phyloP scores from a whole-genome alignment of 2,888 invertebrate species.

The Thymelicus acteon region DNA sequence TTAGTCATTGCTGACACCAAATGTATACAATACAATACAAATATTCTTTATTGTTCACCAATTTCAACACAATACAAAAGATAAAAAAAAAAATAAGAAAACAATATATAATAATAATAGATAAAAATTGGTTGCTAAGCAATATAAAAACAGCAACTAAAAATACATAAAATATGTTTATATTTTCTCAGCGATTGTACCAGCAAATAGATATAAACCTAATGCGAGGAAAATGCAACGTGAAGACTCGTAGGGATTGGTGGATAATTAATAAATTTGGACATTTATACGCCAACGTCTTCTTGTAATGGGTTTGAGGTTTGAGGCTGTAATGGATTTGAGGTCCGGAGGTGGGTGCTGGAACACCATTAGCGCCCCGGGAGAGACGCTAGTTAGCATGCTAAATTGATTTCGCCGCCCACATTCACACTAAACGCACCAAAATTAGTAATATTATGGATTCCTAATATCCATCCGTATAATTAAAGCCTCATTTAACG shows the following conservation, averaged over 20 bases:
- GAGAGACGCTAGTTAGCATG: slow-evolving; percentile 62
- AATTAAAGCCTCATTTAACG: slow-evolving; percentile 21
- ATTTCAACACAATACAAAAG: too few species aligned
- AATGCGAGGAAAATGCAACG: slow-evolving; percentile 28
- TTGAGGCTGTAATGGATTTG: slow-evolving; percentile 40
- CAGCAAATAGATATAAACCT: slow-evolving; percentile 16
- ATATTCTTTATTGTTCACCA: too few species aligned
- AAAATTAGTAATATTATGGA: slow-evolving; percentile 30
- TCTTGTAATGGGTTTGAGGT: slow-evolving; percentile 42
- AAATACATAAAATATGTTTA: too few species aligned
- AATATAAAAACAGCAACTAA: too few species aligned
- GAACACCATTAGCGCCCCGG: slow-evolving; percentile 62
- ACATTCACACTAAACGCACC: slow-evolving; percentile 44
- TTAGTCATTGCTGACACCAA: too few species aligned
- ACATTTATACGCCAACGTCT: slow-evolving; percentile 44
- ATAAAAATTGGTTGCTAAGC: too few species aligned
- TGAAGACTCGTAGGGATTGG: slow-evolving; percentile 29
- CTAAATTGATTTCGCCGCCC: slow-evolving; percentile 71
- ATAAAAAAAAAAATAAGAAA: too few species aligned
- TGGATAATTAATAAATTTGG: slow-evolving; percentile 44
- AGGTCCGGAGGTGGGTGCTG: slow-evolving; percentile 37
- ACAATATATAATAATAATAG: too few species aligned
- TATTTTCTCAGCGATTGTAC: not conserved
- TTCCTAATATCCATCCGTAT: slow-evolving; percentile 20
- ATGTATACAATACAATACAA: too few species aligned